Conservation (phyloP, 2,113 vertebrate genomes). For the Hyperopisus bebe region DNA sequence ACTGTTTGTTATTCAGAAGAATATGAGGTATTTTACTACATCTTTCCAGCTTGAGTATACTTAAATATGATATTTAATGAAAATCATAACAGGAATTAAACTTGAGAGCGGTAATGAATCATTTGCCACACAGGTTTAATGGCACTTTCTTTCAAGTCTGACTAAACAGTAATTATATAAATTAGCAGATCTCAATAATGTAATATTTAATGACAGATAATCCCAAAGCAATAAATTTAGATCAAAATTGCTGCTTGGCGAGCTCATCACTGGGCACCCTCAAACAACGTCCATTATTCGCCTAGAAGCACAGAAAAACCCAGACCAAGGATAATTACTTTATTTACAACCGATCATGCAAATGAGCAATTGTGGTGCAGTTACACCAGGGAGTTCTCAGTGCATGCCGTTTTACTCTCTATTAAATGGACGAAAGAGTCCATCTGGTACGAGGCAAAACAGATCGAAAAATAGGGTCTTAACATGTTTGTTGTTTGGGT, state of each 20-base stretch:
- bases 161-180: conserved; percentile 77
- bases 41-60: conserved; percentile 48
- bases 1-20: conserved; percentile 57
- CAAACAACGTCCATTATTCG: conserved; percentile 68
- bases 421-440: not conserved
- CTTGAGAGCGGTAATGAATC: conserved; percentile 57
- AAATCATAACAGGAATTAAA: conserved; percentile 61
- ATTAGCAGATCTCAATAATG: conserved; percentile 81
- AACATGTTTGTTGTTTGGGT: not conserved
- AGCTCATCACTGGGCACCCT: conserved; percentile 61
- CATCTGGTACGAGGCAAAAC: not conserved
- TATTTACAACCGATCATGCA: conserved; percentile 60
- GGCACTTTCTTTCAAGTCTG: conserved; percentile 67
- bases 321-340: conserved; percentile 49
- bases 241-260: conserved; percentile 68
- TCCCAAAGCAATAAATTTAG: conserved; percentile 86
- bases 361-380: conserved; percentile 48
- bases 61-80: conserved; percentile 59
- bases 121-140: conserved; percentile 63
- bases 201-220: conserved; percentile 83
- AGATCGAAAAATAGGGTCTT: not conserved
- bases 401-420: conserved; percentile 18
- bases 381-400: conserved; percentile 42
- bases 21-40: conserved; percentile 51
- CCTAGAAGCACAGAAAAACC: conserved; percentile 44